Evolutionary conservation across 2,888 invertebrate genomes (phyloP), one percentile per base, ranked within the genome.

Genomic region (Eupeodes luniger): DNA sequence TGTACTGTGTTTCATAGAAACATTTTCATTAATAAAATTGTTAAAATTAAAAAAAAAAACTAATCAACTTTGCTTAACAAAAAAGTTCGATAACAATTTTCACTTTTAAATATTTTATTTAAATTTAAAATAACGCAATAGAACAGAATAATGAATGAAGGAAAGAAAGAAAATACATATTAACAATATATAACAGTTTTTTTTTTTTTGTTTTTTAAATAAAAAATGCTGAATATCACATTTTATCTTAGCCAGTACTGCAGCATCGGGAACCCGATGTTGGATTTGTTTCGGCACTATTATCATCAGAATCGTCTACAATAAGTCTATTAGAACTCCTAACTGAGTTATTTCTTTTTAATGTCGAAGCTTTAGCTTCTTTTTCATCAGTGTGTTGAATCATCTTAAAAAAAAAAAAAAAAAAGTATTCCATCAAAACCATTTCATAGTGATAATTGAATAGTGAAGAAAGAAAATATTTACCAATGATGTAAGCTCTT

Each of bases 401-500:
- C 88, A 88, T 88, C 85, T 85, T 27, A 7, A 14, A 47, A 27
- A 14, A 9, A 14, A 59, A 4, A 36, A 9, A 4, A 47, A 11
- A 2, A 4, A 47, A 11, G 0, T 12, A 47, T 47, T 11, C 7
- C 27, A 12, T 57, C 3, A 40, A 7, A 40, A 40, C 5, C 4
- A 40, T 2, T 9, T 59, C 7, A 36, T 19, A 34, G 14, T 36
- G 3, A 4, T 14, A 59, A 3, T 57, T 11, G 0, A 12, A 0
- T 27, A 19, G 19, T 19, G 19, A 3, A 66, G 12, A 70, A 16
- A 10, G 0, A 40, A 5, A 7, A 47, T 5, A 55, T 49, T n/a
- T 78, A 97, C 95, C 96, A 98, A 97, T 91, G 96, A 95, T 53
- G 97, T 97, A 83, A 99, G 94, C 90, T 97, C 96, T 67, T 98